A percentile compares a stretch with the other conserved stretches of the same genome.
phyloP scores from a whole-genome alignment of 2,888 invertebrate genomes.

The Siphonodentalium dalli region DNA sequence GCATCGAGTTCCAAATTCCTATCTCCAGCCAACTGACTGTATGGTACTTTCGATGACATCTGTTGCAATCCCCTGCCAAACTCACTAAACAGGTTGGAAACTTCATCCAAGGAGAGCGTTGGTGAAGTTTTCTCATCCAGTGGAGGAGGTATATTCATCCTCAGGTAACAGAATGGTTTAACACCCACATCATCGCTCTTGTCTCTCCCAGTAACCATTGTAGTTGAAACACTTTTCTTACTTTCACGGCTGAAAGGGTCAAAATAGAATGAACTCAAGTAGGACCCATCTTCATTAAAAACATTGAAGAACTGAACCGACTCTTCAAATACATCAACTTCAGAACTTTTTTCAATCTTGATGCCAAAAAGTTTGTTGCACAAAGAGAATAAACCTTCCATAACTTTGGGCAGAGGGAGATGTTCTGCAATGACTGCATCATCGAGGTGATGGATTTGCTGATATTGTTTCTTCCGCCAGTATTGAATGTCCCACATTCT shows the following conservation, averaged over 20 bases:
- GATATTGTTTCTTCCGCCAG: slow-evolving; percentile 81
- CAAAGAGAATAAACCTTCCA: slow-evolving; percentile 80
- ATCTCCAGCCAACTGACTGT: slow-evolving; percentile 83
- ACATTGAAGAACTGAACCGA: slow-evolving; percentile 85
- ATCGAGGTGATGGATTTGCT: slow-evolving; percentile 69
- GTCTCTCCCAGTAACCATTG: slow-evolving; percentile 80
- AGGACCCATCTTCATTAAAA: slow-evolving; percentile 72
- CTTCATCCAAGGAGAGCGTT: not conserved
- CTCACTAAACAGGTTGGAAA: slow-evolving; percentile 63
- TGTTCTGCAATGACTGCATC: slow-evolving; percentile 79
- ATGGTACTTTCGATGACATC: slow-evolving; percentile 81
- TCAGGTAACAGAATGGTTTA: slow-evolving; percentile 80
- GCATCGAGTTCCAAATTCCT: slow-evolving; percentile 95
- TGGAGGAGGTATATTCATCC: slow-evolving; percentile 81
- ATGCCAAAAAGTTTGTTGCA: slow-evolving; percentile 79
- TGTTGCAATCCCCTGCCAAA: slow-evolving; percentile 90
- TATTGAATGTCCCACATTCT: slow-evolving; percentile 87
- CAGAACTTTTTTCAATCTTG: slow-evolving; percentile 59
- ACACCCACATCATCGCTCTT: slow-evolving; percentile 72
- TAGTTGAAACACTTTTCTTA: slow-evolving; percentile 75
- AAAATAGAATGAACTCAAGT: slow-evolving; percentile 83
- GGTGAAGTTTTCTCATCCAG: slow-evolving; percentile 69
- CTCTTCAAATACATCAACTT: slow-evolving; percentile 82
- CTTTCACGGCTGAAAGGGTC: slow-evolving; percentile 77
- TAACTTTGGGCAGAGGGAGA: slow-evolving; percentile 82